Conservation (phyloP, 64 coral and sea anemone genomes). For the Hydrozoanthus tunicans region DNA sequence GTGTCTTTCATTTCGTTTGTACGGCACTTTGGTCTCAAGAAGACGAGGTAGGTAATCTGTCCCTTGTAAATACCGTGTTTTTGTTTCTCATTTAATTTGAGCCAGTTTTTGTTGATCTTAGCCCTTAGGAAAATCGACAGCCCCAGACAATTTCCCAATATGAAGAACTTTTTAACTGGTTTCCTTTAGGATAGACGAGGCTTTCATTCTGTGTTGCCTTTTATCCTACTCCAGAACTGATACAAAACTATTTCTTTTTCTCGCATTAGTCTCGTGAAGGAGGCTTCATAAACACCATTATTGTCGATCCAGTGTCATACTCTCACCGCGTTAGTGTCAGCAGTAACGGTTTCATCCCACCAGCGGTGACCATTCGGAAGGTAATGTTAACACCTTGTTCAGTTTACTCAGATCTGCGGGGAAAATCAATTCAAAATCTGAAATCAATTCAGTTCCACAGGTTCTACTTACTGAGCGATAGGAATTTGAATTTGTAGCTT, state of each 20-base stretch:
- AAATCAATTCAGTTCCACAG: too few species aligned
- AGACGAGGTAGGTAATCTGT: slow-evolving; percentile 16
- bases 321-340: slow-evolving; percentile 63
- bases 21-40: slow-evolving; percentile 21
- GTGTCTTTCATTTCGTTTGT: slow-evolving; percentile 67
- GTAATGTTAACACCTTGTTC: slow-evolving; percentile 26
- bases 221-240: neutral
- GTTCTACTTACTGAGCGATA: too few species aligned
- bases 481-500: too few species aligned
- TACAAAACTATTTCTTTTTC: neutral
- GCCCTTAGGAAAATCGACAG: neutral
- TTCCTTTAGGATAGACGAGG: neutral
- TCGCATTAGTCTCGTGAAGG: slow-evolving; percentile 14
- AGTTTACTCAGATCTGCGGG: too few species aligned
- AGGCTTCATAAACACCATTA: slow-evolving; percentile 69
- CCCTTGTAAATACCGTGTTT: neutral
- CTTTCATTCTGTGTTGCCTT: neutral
- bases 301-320: slow-evolving; percentile 74
- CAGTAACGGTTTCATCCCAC: slow-evolving; percentile 61
- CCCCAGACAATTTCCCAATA: neutral
- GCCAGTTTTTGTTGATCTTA: neutral
- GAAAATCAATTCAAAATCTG: too few species aligned
- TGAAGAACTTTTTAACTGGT: neutral
- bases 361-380: slow-evolving; percentile 62
- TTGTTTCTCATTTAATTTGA: neutral